Conservation (phyloP, 1,140 invertebrate species). For the Acromyrmex charruanus region DNA sequence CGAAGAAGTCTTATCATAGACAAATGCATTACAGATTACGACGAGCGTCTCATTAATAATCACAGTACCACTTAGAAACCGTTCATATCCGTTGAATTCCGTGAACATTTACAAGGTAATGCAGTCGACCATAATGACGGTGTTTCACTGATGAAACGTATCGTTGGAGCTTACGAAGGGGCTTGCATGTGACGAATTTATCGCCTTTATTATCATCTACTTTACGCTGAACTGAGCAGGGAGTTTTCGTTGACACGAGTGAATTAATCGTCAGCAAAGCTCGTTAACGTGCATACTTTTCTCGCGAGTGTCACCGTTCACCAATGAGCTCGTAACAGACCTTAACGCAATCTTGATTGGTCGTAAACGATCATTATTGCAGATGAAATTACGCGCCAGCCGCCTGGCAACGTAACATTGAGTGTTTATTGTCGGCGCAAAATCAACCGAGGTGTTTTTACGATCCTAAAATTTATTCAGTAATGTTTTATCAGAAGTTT, state of each 20-base stretch:
- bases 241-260: neutral
- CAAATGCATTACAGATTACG: constrained; percentile 14
- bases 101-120: constrained; percentile 25
- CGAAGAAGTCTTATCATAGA: neutral
- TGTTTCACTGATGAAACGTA: neutral
- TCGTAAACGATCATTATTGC: constrained; percentile 77
- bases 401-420: constrained; percentile 34
- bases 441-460: constrained; percentile 46
- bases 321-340: constrained; percentile 66
- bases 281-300: constrained; percentile 30
- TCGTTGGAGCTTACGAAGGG: neutral
- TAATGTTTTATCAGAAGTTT: neutral
- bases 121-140: constrained; percentile 27
- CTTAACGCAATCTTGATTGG: constrained; percentile 74
- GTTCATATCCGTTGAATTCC: neutral
- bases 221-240: neutral
- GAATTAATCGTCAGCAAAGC: constrained; percentile 32
- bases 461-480: constrained; percentile 60
- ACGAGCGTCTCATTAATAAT: constrained; percentile 17
- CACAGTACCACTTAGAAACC: neutral
- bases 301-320: constrained; percentile 66
- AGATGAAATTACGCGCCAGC: constrained; percentile 68
- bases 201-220: constrained; percentile 41
- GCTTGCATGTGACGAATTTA: constrained; percentile 39
- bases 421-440: neutral